Base-by-base conservation (phyloP, 2,113 vertebrate species). In the Gymnogyps californianus region DNA sequence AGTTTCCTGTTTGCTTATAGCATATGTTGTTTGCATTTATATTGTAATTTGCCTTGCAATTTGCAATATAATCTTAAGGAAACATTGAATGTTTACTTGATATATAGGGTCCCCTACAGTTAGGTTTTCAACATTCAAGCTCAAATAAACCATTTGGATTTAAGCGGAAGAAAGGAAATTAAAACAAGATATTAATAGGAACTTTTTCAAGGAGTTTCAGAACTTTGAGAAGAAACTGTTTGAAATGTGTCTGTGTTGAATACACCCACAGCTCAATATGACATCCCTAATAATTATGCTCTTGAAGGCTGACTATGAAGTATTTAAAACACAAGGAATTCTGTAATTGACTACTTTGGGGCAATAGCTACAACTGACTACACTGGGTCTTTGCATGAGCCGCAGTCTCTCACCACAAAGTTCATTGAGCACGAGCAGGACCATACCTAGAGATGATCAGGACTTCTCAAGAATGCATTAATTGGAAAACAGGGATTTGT, bases 41-140 rank as follows among this genome's bases (percentile, higher is more conserved):
- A 89, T 96, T 96, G 81, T 79, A 97, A 92, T 88, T 92, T 94
- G 55, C 67, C n/a, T 94, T 89, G 57, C 59, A 81, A 87, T 91
- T 95, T 90, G 25, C 1, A 6, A 79, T 57, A 66, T 51, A 83
- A 74, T 90, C 74, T 85, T 82, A 72, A 82, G 38, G 84, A 82
- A 95, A 96, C 18, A 49, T 24, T 3, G 0, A 85, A 80, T 78
- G 11, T 89, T 94, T 96, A 66, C 42, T 93, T 93, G 65, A 46
- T 95, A 47, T 85, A 80, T 47, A 72, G 13, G 36, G 8, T 93
- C 13, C 20, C 81, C 84, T 72, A 87, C 24, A 54, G 91, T 32
- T 76, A 69, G 28, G 34, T 92, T 92, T 92, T 87, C 65, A 91
- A 36, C 40, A 89, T 25, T 38, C 17, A 32, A 36, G 34, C 34